Evolutionary conservation across 2,797 vertebrate genomes (phyloP), one percentile per base, ranked within the genome.

Genomic region (Acanthiza pusilla): DNA sequence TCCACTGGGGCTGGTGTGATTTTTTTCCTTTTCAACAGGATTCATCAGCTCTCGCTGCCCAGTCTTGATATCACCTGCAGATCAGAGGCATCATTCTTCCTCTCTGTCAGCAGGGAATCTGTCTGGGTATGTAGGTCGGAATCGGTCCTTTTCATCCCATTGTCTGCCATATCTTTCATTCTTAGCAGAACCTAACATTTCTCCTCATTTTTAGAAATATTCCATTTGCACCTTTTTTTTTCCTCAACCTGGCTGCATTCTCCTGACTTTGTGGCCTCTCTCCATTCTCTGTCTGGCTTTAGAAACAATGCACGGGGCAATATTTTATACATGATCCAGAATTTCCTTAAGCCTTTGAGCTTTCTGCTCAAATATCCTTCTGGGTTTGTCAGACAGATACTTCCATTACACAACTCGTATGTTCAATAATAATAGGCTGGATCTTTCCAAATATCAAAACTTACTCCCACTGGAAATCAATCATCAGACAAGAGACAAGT

Each of bases 401-500:
- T 50, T 88, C 94, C 89, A 88, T 91, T 47, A 58, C 67, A 73
- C 60, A 87, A 9, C 89, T 95, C 81, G 66, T 51, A 73, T 55
- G 55, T 86, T 95, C 96, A 67, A 60, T 87, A 92, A 94, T 95
- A 94, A 93, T 73, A 94, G 91, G 80, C 85, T 96, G 91, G 71
- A 89, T 93, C 84, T 91, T 85, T 92, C 79, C 63, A 94, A 85
- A 92, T 82, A 95, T 95, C 94, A 96, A 96, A 96, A 96, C 95
- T 96, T 79, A 89, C 96, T 96, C 95, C 95, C 92, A 95, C 96
- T 87, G 91, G 89, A 93, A 96, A 91, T 96, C 96, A 94, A 87
- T 96, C 96, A 95, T 53, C 91, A 94, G 91, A 66, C 58, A 66
- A 78, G 91, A 95, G 91, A 91, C 86, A 63, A 91, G 84, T 13